Conservation (phyloP, 2,113 vertebrate species). For the Dipodomys ordii region DNA sequence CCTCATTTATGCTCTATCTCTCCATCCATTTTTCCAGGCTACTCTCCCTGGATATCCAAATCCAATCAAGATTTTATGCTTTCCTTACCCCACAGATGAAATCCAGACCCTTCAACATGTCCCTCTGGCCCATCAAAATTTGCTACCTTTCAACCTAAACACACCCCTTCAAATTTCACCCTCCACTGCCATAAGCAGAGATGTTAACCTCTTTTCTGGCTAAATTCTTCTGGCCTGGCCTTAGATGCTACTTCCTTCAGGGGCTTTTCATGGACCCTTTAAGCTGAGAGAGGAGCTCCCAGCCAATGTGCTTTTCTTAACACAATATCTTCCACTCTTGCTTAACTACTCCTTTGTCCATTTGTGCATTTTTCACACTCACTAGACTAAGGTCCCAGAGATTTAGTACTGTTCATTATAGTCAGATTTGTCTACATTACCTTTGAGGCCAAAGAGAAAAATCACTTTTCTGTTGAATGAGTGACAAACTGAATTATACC, state of each 20-base stretch:
- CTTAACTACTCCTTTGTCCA: background rate
- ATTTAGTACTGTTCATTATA: background rate
- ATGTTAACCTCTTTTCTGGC: background rate
- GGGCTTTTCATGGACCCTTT: background rate
- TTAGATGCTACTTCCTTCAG: background rate
- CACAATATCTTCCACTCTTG: background rate
- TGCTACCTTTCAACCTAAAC: background rate
- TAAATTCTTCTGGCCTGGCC: background rate
- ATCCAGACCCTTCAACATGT: background rate
- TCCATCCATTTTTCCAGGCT: too few relatives aligned
- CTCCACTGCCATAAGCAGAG: background rate
- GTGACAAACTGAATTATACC: background rate
- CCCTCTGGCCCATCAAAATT: background rate
- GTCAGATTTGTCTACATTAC: background rate
- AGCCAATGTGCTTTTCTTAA: background rate
- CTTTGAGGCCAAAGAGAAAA: background rate
- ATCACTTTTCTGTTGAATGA: background rate
- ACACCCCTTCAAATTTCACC: background rate
- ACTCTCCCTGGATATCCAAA: background rate
- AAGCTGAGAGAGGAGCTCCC: background rate
- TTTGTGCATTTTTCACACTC: background rate
- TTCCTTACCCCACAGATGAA: background rate
- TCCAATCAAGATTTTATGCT: background rate
- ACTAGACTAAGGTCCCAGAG: background rate
- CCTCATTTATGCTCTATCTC: background rate